Percentiles rank a stretch among this genome's conserved stretches.
phyloP scores from a whole-genome alignment of 2,113 vertebrate species.

The Amazona guildingii region DNA sequence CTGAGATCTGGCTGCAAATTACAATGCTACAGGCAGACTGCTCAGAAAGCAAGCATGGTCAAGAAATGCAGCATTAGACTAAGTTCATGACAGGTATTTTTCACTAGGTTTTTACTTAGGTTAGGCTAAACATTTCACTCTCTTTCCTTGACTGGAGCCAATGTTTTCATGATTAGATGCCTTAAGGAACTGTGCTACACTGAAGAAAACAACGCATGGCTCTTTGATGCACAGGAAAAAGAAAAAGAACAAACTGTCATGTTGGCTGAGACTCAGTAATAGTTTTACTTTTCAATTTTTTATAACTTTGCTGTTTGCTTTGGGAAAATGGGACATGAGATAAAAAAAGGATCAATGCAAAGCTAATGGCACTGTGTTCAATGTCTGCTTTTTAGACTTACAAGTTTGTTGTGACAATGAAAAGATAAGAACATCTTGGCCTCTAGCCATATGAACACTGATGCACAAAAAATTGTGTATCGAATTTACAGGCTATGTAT shows the following conservation, averaged over 20 bases:
- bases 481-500: background rate
- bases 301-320: background rate
- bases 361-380: background rate
- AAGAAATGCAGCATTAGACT: background rate
- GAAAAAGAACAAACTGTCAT: background rate
- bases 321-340: background rate
- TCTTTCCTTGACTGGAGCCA: background rate
- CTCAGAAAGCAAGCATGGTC: background rate
- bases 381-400: background rate
- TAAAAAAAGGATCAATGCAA: background rate
- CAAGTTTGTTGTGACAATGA: background rate
- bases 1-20: background rate
- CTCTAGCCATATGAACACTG: background rate
- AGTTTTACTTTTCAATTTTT: conserved; percentile 40
- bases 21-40: background rate
- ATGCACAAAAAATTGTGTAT: background rate
- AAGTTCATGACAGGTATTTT: background rate
- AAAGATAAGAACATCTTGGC: background rate
- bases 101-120: background rate
- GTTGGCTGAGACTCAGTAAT: background rate
- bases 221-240: background rate
- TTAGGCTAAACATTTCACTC: background rate
- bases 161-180: background rate
- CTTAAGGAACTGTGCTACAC: background rate
- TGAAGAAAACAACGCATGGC: background rate